These are phyloP conservation scores for Gymnorhina tibicen DNA, from an alignment of 2,113 vertebrate genomes.

Conservation along the genomic window DNA sequence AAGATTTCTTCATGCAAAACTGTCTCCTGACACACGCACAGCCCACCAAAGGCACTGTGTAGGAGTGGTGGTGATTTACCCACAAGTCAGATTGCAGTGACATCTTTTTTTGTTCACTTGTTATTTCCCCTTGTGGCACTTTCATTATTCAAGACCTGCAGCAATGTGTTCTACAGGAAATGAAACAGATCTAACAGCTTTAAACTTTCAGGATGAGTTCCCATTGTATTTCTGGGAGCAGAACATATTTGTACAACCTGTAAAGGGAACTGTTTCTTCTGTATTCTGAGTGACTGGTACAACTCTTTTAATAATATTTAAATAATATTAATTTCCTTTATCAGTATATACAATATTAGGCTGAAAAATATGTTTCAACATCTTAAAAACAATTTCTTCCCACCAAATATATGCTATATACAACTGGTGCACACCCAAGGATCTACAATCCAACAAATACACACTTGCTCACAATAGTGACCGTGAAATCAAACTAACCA, in stretches of 20 bases:
- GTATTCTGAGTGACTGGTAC: background rate
- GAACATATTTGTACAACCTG: background rate
- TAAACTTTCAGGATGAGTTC: background rate
- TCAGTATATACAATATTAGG: background rate
- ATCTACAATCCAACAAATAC: background rate
- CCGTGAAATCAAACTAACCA: constrained; percentile 63
- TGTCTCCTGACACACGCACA: background rate
- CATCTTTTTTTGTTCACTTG: background rate
- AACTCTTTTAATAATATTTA: background rate
- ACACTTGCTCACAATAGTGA: background rate
- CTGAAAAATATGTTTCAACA: background rate
- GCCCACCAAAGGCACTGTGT: rapidly evolving
- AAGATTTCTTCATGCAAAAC: background rate
- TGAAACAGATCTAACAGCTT: background rate
- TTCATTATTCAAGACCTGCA: background rate
- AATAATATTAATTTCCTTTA: background rate
- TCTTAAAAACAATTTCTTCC: background rate
- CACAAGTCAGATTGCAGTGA: background rate
- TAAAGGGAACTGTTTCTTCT: background rate
- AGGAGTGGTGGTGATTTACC: background rate
- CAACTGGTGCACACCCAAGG: background rate
- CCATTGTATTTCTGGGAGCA: background rate
- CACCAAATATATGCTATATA: background rate
- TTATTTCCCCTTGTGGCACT: background rate
- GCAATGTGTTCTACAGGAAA: background rate